Conservation (phyloP, 30 jellyfish, hydroid and myxozoan species). For the Turritopsis rubra region DNA sequence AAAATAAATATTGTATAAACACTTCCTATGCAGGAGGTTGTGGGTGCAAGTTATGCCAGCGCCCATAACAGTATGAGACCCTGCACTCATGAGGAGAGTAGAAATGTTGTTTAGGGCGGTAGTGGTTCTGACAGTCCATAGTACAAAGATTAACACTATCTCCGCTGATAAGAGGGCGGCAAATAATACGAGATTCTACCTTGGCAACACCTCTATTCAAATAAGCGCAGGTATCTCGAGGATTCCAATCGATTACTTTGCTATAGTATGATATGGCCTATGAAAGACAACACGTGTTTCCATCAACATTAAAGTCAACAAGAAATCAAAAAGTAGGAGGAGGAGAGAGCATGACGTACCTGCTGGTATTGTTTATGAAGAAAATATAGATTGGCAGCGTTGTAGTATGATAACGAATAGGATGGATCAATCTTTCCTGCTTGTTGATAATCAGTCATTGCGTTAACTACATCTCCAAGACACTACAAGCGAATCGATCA, state of each 20-base stretch:
- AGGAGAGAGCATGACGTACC: constrained; percentile 30
- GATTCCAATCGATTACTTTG: constrained; percentile 66
- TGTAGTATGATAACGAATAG: constrained; percentile 67
- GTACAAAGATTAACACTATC: too few species aligned
- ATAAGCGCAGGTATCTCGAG: constrained; percentile 47
- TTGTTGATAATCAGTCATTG: constrained; percentile 72
- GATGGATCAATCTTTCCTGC: constrained; percentile 76
- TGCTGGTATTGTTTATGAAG: constrained; percentile 66
- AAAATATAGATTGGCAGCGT: constrained; percentile 80
- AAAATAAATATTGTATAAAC: too few species aligned
- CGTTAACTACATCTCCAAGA: constrained; percentile 74
- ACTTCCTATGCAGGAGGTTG: too few species aligned
- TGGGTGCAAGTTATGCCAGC: too few species aligned
- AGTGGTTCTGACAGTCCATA: too few species aligned
- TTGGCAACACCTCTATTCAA: constrained; percentile 60
- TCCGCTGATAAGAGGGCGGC: too few species aligned
- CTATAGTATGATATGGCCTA: constrained; percentile 73
- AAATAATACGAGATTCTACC: too few species aligned
- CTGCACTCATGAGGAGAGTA: too few species aligned
- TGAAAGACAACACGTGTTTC: neutral
- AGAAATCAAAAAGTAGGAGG: neutral
- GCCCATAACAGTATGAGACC: too few species aligned
- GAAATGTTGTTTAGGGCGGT: too few species aligned
- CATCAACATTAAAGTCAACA: neutral
- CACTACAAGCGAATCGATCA: constrained; percentile 29